Evolutionary conservation across 2,888 invertebrate species (phyloP), one percentile per base, ranked within the genome.

Genomic region (Gasteruption jaculator): DNA sequence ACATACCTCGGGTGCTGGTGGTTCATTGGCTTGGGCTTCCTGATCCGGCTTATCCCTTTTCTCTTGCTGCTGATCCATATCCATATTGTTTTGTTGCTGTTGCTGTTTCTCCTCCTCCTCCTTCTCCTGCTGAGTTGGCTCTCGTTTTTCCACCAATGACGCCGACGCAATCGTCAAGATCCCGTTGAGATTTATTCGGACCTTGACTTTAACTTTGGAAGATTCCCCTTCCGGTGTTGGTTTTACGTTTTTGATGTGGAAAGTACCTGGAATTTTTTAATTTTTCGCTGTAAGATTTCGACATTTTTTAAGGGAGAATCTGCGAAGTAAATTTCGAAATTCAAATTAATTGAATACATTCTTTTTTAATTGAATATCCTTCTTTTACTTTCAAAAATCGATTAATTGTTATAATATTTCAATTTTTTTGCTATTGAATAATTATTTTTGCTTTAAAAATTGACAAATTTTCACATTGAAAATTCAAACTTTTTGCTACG

Each of bases 201-300:
- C 91, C 76, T 96, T 97, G 4, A 99, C 86, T 74, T 96, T 96
- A 1, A 97, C 86, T 72, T 94, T 96, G 50, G 91, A 87, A n/a
- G 86, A 82, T 61, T 92, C 92, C 20, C 94, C 94, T 48, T 90
- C 90, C 1, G 86, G 72, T 19, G 85, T 87, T 4, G 96, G 90
- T 56, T 85, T 85, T 4, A 97, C 81, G 62, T 91, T 88, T 60
- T 82, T 83, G 45, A 92, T 82, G 33, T 79, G 74, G 81, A 87
- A 91, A 43, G 79, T 76, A 52, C 86, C 86, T 85, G 55, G 16
- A 57, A 58, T n/a, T n/a, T n/a, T n/a, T n/a, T n/a, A n/a, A n/a
- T n/a, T n/a, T n/a, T n/a, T n/a, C n/a, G n/a, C n/a, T n/a, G n/a
- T n/a, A n/a, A n/a, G n/a, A n/a, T n/a, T n/a, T n/a, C n/a, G n/a